Evolutionary conservation across 2,888 invertebrate species (phyloP).

Genomic region (Chymomyza fuscimana): DNA sequence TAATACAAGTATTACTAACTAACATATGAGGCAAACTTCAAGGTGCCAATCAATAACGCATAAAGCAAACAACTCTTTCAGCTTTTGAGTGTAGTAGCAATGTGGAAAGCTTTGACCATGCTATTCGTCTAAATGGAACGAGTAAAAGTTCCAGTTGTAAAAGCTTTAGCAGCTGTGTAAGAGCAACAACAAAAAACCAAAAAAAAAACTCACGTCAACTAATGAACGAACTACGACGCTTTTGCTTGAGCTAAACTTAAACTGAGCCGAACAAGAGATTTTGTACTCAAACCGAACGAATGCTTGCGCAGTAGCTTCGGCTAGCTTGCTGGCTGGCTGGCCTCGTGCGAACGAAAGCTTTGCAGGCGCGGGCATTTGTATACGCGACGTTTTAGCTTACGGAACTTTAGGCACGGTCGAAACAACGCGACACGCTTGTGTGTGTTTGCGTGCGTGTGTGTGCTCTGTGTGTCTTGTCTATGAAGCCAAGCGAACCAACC

Average conservation of each 20-base stretch:
- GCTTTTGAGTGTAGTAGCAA: slow-evolving; percentile 50
- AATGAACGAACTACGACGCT: slow-evolving; percentile 19
- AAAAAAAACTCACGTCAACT: background rate
- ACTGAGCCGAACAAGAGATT: slow-evolving; percentile 38
- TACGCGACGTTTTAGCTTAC: slow-evolving; percentile 77
- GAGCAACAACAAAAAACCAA: slow-evolving; percentile 5
- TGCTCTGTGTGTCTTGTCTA: background rate
- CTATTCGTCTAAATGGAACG: slow-evolving; percentile 12
- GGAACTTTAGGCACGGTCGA: slow-evolving; percentile 64
- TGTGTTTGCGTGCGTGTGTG: background rate
- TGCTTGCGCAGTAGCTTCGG: slow-evolving; percentile 20
- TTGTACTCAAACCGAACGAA: slow-evolving; percentile 46
- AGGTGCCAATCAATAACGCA: slow-evolving; percentile 23
- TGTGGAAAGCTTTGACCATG: slow-evolving; percentile 39
- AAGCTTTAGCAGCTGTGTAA: slow-evolving; percentile 27
- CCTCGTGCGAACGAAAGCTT: slow-evolving; percentile 74
- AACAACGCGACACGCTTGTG: slow-evolving; percentile 10
- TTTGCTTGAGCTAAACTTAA: slow-evolving; percentile 54
- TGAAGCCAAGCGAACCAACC: slow-evolving; percentile 12
- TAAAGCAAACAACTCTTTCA: slow-evolving; percentile 14
- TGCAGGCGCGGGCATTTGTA: slow-evolving; percentile 73
- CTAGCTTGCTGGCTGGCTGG: slow-evolving; percentile 20
- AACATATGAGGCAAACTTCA: background rate
- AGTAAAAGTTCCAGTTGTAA: slow-evolving; percentile 35
- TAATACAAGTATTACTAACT: background rate